A percentile compares a stretch with the other conserved stretches of the same genome.
phyloP scores from a whole-genome alignment of 2,797 vertebrate genomes.

The Enteromius viviparus region DNA sequence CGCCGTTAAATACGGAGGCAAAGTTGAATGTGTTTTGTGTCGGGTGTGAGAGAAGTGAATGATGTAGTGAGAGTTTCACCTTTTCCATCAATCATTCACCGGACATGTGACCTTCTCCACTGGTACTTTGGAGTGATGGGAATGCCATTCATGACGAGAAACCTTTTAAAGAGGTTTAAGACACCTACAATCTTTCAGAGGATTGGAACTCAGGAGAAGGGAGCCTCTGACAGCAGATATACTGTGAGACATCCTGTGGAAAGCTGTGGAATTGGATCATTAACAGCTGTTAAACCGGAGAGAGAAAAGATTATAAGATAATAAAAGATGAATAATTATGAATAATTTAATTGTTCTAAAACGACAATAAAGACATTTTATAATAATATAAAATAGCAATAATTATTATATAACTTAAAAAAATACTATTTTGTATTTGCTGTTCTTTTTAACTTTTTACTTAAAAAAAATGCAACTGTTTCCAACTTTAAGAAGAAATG shows the following conservation, averaged over 20 bases:
- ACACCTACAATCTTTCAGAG: slow-evolving; percentile 35
- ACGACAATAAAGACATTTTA: too few species aligned
- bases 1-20: not conserved
- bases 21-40: slow-evolving; percentile 23
- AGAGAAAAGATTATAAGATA: not conserved
- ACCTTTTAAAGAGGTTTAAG: slow-evolving; percentile 39
- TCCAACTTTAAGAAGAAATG: too few species aligned
- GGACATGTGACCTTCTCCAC: slow-evolving; percentile 55
- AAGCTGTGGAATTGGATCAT: not conserved
- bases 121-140: slow-evolving; percentile 50
- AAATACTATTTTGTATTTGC: too few species aligned
- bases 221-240: not conserved
- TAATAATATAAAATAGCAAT: too few species aligned
- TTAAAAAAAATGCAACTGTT: too few species aligned
- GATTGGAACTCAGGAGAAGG: slow-evolving; percentile 1
- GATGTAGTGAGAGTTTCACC: slow-evolving; percentile 54
- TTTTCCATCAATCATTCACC: slow-evolving; percentile 53
- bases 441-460: too few species aligned
- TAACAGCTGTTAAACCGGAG: not conserved
- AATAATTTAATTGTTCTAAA: too few species aligned
- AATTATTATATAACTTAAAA: too few species aligned
- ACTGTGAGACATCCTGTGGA: slow-evolving; percentile 23
- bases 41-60: slow-evolving; percentile 46
- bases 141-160: slow-evolving; percentile 54
- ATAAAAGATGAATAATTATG: too few species aligned